Percentiles rank a stretch among this genome's conserved stretches.
Conservation (phyloP, 2,797 vertebrate genomes). For the Cyprinodon diabolis region DNA sequence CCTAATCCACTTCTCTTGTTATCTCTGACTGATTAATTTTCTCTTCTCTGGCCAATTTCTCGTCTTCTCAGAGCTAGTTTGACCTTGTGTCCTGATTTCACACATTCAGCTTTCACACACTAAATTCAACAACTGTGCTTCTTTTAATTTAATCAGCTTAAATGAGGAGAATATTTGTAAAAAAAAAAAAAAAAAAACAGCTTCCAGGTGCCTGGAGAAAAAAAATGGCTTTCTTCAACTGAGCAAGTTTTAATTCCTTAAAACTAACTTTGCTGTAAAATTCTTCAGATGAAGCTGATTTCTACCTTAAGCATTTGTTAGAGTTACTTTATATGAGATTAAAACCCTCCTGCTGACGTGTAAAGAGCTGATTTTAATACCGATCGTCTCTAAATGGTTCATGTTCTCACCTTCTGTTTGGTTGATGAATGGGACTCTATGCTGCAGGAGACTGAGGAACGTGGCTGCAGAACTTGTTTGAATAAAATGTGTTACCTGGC, state of each 20-base stretch:
- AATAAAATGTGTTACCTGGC: no score
- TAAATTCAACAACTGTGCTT: background rate
- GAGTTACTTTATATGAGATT: background rate
- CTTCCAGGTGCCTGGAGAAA: background rate
- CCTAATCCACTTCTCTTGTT: background rate
- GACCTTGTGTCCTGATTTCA: background rate
- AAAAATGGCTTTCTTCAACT: background rate
- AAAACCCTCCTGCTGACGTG: background rate
- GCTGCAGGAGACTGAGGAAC: constrained; percentile 30
- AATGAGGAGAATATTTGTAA: background rate
- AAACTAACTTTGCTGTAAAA: background rate
- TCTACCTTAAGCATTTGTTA: background rate
- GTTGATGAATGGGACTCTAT: background rate
- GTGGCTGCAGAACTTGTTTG: constrained; percentile 27
- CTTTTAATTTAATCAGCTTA: background rate
- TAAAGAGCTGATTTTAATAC: background rate
- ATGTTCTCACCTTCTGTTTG: constrained; percentile 11
- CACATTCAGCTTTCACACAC: background rate
- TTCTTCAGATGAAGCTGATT: background rate
- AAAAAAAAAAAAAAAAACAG: background rate
- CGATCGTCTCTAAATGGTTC: background rate
- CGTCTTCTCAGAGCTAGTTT: background rate
- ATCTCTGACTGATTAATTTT: background rate
- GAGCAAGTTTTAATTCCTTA: background rate
- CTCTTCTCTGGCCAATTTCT: background rate